Percentiles rank a stretch among this genome's conserved stretches.
phyloP scores from a whole-genome alignment of 2,888 invertebrate species.

The Uropetala carovei region DNA sequence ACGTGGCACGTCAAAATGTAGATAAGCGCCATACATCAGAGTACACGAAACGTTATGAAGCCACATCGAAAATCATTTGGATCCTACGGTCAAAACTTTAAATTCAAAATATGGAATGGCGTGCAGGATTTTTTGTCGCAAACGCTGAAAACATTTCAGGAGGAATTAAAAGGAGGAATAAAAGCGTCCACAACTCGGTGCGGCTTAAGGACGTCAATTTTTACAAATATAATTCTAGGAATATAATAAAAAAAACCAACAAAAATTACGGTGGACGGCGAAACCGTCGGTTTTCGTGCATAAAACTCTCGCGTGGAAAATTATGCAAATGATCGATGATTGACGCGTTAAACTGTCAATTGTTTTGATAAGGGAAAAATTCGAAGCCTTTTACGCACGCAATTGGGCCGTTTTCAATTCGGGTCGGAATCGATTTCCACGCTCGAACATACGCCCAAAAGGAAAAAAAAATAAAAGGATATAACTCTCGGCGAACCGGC shows the following conservation, averaged over 20 bases:
- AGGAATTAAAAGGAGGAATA: background rate
- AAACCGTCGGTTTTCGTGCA: background rate
- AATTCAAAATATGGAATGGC: no score
- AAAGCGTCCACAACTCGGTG: background rate
- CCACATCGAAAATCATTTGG: background rate
- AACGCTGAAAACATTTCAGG: background rate
- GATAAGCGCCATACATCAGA: background rate
- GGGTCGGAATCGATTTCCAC: background rate
- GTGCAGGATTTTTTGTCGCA: background rate
- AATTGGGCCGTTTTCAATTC: background rate
- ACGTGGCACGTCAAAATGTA: background rate
- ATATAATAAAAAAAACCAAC: background rate
- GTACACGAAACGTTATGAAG: background rate
- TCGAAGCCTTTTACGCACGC: background rate
- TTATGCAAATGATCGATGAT: slow-evolving; percentile 15
- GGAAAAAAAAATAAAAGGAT: no score
- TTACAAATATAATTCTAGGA: background rate
- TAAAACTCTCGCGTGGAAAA: background rate
- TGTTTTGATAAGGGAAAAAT: background rate
- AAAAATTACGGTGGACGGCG: background rate
- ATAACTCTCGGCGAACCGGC: background rate
- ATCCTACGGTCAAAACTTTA: background rate
- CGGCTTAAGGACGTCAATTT: slow-evolving; percentile 14
- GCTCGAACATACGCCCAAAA: no score
- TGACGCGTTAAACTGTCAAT: background rate